These are phyloP conservation scores for Scaptomyza flava DNA, from an alignment of 2,888 invertebrate genomes.

Conservation along the genomic window DNA sequence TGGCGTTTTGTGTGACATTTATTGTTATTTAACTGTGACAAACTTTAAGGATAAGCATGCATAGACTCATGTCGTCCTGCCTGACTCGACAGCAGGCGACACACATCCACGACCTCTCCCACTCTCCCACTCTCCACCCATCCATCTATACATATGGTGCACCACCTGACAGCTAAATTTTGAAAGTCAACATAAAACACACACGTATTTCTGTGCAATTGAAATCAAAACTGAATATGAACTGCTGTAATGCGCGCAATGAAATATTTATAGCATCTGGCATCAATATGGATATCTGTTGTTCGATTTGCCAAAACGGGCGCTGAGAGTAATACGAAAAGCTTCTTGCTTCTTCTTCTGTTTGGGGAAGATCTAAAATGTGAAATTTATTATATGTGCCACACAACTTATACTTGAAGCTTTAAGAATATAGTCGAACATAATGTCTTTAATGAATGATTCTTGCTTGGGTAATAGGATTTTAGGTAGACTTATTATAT, in stretches of 20 bases:
- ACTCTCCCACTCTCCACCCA: background rate
- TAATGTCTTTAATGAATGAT: too few relatives aligned
- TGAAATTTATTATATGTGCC: background rate
- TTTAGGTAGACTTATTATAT: too few relatives aligned
- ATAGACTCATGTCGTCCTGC: conserved; percentile 52
- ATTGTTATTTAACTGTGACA: conserved; percentile 80
- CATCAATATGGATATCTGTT: conserved; percentile 22
- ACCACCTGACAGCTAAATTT: conserved; percentile 33
- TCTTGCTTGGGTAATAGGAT: too few relatives aligned
- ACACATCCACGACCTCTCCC: background rate
- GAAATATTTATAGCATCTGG: conserved; percentile 44
- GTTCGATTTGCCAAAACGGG: conserved; percentile 7
- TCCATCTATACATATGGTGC: background rate
- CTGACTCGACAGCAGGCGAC: conserved; percentile 51
- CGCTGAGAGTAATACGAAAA: background rate
- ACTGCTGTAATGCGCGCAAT: conserved; percentile 42
- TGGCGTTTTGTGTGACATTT: conserved; percentile 79
- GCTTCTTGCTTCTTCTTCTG: background rate
- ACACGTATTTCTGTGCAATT: conserved; percentile 46
- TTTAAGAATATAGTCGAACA: too few relatives aligned
- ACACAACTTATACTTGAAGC: background rate
- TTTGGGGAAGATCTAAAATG: background rate
- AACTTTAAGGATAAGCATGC: conserved; percentile 76
- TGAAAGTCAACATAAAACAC: conserved; percentile 53
- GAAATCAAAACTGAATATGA: conserved; percentile 55